phyloP scores from a whole-genome alignment of 2,113 vertebrate genomes.

The Proterorhinus semilunaris region DNA sequence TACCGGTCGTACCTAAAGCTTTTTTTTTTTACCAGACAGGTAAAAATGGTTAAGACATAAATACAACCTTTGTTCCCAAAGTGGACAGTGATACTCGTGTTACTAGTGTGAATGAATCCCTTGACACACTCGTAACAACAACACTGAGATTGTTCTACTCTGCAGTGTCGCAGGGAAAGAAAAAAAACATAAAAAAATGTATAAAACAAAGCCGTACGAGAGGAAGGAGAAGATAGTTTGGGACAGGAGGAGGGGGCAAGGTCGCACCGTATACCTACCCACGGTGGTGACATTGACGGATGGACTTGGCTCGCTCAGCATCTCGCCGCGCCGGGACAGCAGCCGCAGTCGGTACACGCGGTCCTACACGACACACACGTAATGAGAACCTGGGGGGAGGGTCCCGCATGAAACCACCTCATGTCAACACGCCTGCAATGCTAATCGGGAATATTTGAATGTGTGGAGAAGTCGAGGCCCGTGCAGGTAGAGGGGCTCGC shows the following conservation, averaged over 20 bases:
- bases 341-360: constrained; percentile 89
- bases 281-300: constrained; percentile 89
- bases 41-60: no score
- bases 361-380: constrained; percentile 74
- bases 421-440: constrained; percentile 73
- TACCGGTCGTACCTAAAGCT: no score
- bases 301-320: constrained; percentile 90
- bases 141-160: not conserved
- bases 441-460: constrained; percentile 73
- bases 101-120: no score
- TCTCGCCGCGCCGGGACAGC: constrained; percentile 85
- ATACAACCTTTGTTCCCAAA: no score
- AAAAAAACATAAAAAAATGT: constrained; percentile 6
- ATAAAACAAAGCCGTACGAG: not conserved
- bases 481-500: constrained; percentile 13
- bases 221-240: not conserved
- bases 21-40: no score
- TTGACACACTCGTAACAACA: no score
- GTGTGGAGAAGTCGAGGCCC: constrained; percentile 39
- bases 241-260: constrained; percentile 18
- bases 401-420: constrained; percentile 70
- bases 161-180: not conserved
- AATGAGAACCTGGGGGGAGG: constrained; percentile 28
- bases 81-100: no score
- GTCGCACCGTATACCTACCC: constrained; percentile 76